These are phyloP conservation scores for Hemiscyllium ocellatum DNA, from an alignment of 2,113 vertebrate species.

Conservation along the genomic window DNA sequence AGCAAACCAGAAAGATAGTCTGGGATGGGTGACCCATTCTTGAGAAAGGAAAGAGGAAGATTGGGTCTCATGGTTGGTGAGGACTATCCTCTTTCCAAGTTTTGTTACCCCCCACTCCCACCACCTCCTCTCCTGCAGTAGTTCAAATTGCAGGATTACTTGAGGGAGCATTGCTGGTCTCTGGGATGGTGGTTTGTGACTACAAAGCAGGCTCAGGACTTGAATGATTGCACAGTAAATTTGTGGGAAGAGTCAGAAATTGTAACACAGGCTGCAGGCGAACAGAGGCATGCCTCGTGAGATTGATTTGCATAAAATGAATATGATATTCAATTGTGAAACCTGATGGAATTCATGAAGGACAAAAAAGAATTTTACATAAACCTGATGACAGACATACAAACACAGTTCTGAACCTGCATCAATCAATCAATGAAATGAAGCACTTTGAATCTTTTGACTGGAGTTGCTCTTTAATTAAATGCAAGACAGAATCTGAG, in stretches of 20 bases:
- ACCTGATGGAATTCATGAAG: background rate
- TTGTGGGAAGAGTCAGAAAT: background rate
- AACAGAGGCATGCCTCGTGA: background rate
- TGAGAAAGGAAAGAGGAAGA: background rate
- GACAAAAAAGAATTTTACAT: background rate
- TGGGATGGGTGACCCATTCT: too few species aligned
- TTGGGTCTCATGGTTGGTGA: background rate
- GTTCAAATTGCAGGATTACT: background rate
- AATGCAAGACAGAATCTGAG: background rate
- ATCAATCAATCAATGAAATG: conserved; percentile 6
- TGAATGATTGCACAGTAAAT: background rate
- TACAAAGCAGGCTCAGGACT: background rate
- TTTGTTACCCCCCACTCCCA: background rate
- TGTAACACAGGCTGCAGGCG: background rate
- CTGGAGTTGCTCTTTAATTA: background rate
- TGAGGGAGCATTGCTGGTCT: background rate
- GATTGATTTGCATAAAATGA: background rate
- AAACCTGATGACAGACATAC: background rate
- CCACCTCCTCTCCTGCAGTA: background rate
- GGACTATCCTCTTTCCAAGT: background rate
- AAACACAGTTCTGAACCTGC: background rate
- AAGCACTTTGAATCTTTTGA: background rate
- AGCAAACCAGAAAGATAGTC: too few species aligned
- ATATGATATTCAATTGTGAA: background rate
- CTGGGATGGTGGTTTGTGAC: background rate